Conservation (phyloP, 2,113 vertebrate genomes). For the Channa argus region DNA sequence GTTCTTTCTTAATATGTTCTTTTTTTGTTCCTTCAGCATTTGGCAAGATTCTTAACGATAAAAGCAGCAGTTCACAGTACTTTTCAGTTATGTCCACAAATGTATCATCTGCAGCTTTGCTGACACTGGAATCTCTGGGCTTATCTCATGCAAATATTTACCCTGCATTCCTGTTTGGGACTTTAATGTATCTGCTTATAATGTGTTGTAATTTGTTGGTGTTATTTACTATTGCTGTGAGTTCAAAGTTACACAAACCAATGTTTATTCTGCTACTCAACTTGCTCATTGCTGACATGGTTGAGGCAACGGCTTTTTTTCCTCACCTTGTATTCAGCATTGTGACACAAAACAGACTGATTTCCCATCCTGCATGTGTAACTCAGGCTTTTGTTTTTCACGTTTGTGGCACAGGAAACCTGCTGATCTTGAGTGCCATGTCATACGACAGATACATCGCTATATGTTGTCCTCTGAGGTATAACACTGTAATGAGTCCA, state of each 20-base stretch:
- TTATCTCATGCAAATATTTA: conserved; percentile 48
- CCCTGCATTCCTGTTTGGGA: conserved; percentile 62
- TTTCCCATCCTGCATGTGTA: conserved; percentile 67
- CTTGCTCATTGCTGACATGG: conserved; percentile 43
- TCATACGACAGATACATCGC: conserved; percentile 78
- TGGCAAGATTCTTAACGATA: not conserved
- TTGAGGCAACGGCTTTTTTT: conserved; percentile 72
- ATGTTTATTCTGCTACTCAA: no score
- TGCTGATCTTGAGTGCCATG: conserved; percentile 72
- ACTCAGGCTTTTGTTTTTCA: conserved; percentile 70
- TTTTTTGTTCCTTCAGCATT: not conserved
- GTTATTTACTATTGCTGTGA: no score
- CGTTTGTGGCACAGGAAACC: conserved; percentile 61
- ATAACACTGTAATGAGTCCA: conserved; percentile 66
- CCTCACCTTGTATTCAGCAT: conserved; percentile 68
- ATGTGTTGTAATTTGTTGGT: no score
- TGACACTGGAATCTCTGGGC: conserved; percentile 49
- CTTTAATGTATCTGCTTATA: no score
- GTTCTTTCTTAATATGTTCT: not conserved
- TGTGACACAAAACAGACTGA: conserved; percentile 52
- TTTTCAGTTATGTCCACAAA: conserved; percentile 22
- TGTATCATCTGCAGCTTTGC: conserved; percentile 12
- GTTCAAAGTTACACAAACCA: no score
- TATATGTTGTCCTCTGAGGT: conserved; percentile 74
- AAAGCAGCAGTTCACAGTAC: not conserved